Conservation (phyloP, 1,140 invertebrate species). For the Rhopalosiphum maidis region DNA sequence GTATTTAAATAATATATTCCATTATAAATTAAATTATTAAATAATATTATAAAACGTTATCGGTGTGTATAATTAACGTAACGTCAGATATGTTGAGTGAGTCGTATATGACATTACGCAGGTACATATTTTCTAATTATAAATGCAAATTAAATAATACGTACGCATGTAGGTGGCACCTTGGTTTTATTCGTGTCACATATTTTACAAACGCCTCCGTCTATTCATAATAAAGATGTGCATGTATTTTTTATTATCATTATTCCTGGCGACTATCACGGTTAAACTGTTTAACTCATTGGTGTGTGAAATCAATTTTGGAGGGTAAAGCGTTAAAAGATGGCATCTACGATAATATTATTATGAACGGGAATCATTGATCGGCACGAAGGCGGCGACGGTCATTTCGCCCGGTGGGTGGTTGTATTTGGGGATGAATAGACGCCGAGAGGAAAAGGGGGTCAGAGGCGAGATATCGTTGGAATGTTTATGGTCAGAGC, state of each 20-base stretch:
- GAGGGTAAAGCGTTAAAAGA: constrained; percentile 32
- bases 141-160: neutral
- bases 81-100: neutral
- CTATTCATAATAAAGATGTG: neutral
- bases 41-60: neutral
- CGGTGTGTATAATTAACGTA: neutral
- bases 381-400: constrained; percentile 39
- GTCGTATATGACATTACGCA: neutral
- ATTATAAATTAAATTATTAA: neutral
- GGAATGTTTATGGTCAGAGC: constrained; percentile 56
- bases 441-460: neutral
- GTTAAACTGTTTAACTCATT: neutral
- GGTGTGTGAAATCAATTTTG: constrained; percentile 44
- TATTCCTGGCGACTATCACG: neutral
- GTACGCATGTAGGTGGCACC: neutral
- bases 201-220: neutral
- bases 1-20: neutral
- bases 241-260: neutral
- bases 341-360: constrained; percentile 52
- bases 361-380: constrained; percentile 55
- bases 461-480: constrained; percentile 55
- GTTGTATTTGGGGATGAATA: neutral
- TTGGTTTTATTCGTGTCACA: neutral
- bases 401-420: constrained; percentile 48
- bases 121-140: neutral